phyloP scores from a whole-genome alignment of 2,888 invertebrate species.

The Adelphocoris suturalis region DNA sequence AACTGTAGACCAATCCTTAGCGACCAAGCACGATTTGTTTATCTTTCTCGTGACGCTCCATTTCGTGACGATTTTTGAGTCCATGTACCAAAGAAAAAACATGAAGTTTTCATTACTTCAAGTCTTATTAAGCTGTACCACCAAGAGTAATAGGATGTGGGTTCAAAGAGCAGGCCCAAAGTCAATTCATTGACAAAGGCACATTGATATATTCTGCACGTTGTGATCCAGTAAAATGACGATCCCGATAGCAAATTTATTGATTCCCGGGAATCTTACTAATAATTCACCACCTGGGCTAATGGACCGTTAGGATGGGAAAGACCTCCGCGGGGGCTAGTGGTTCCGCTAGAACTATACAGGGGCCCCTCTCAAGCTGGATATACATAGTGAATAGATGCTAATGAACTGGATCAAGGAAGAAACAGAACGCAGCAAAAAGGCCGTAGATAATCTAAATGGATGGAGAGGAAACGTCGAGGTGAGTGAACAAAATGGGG shows the following conservation, averaged over 20 bases:
- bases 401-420: constrained; percentile 51
- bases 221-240: not conserved
- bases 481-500: not conserved
- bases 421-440: constrained; percentile 34
- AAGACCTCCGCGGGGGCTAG: constrained; percentile 19
- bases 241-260: not conserved
- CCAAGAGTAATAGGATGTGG: no score
- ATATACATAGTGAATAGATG: constrained; percentile 50
- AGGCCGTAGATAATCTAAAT: constrained; percentile 30
- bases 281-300: constrained; percentile 26
- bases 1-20: no score
- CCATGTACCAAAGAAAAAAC: no score
- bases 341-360: constrained; percentile 34
- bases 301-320: constrained; percentile 26
- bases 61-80: no score
- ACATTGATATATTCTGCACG: no score
- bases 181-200: no score
- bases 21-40: no score
- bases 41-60: no score
- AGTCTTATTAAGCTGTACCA: no score
- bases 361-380: not conserved
- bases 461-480: not conserved
- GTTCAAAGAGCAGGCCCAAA: no score
- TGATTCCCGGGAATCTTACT: not conserved
- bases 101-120: no score